Evolutionary conservation across 30 jellyfish, hydroid and myxozoan genomes (phyloP), one percentile per base, ranked within the genome.

Genomic region (Nemopilema nomurai): DNA sequence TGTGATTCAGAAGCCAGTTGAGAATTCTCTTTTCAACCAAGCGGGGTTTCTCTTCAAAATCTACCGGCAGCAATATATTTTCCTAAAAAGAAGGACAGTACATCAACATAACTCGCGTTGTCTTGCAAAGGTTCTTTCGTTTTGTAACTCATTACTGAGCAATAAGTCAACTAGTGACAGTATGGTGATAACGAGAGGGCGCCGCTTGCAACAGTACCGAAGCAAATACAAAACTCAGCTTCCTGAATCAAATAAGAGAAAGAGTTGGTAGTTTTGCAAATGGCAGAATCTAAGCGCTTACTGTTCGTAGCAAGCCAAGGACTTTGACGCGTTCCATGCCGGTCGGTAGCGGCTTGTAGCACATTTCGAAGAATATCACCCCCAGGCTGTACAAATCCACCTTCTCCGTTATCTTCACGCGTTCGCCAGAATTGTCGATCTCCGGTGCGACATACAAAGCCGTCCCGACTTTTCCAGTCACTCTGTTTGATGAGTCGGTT

Each of bases 391-490:
- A 94, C 84, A 94, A 63, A 76, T 94, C 99, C 23, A 89, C 97
- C 81, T 86, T 89, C 51, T 93, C 96, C 28, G 99, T 82, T 71
- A 88, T 82, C 71, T 81, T 90, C 52, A 94, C 93, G n/a, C 84
- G 77, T 53, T 70, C 62, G 19, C 77, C 83, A 1, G 80, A 74
- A 25, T 28, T 49, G 52, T 85, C 97, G 23, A 94, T 86, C 82
- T 94, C 99, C 64, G 99, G 99, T 51, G 99, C 99, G 28, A 86
- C 97, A 50, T 94, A 94, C 49, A 90, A 90, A 1, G 93, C 96
- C 20, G 99, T 94, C 29, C 99, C 99, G 24, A 94, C 99, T 70
- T 89, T 88, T 17, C 98, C 98, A 6, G 98, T 92, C 97, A 87
- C 82, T n/a, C 87, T 74, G 66, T 82, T 96, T 30, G 90, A 57